Base-by-base conservation (phyloP, 2,113 vertebrate genomes). In the Xenopus borealis region DNA sequence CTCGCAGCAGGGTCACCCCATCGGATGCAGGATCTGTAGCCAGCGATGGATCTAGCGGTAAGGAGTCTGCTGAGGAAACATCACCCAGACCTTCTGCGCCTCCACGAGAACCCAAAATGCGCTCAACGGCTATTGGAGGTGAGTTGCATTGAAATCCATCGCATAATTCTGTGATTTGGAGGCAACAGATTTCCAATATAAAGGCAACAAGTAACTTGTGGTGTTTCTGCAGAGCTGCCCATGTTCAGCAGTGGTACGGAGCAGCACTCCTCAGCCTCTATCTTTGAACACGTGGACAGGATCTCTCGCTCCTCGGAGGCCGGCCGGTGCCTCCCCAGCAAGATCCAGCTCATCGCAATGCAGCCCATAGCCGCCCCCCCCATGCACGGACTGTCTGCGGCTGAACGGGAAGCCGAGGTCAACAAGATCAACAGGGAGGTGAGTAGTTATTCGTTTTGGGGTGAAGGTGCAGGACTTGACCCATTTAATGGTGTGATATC, bases 341-440 rank as follows among this genome's bases (percentile, higher is more conserved):
- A 96, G 89, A 94, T 98, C 84, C 96, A 98, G 85, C 89, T 98
- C 10, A 99, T 99, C 10, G 97, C 97, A 79, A 97, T 98, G 96
- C 96, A 98, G 72, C 97, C 97, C 0, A 98, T 98, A 86, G 87
- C 96, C 0, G 88, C 92, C 0, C 93, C 94, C 12, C 92, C 94
- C 0, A 68, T 88, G 20, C 94, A 91, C 78, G 93, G 90, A 69
- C 89, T 92, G 0, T 77, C 87, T 0, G 69, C 88, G 72, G 87
- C 91, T 0, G 92, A 93, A 71, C 91, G 92, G 61, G 85, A 92
- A 40, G 84, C 92, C 0, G 94, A 97, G 76, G 88, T 89, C 72
- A 92, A 91, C 87, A 94, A 94, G 82, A 94, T 96, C 58, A 97
- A 95, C 86, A 95, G 95, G 83, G 96, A 98, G 95, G 96, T 97